Conservation (phyloP, 1,140 invertebrate species). For the Drosophila obscura region DNA sequence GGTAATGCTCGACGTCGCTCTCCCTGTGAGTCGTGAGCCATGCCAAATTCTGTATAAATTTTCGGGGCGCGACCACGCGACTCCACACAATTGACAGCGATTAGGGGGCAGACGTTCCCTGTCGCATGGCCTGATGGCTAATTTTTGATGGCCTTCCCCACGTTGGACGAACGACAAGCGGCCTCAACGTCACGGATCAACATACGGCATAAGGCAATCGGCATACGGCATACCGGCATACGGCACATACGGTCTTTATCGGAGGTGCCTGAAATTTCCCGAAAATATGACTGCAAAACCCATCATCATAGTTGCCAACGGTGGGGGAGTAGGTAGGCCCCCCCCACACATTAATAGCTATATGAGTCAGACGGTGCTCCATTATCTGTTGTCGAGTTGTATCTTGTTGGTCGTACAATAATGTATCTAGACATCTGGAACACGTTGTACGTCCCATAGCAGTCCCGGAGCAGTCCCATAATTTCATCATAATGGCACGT, state of each 20-base stretch:
- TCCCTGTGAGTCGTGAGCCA: conserved; percentile 8
- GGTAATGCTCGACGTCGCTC: conserved; percentile 14
- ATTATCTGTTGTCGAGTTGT: conserved; percentile 33
- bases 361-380: conserved; percentile 23
- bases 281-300: conserved; percentile 40
- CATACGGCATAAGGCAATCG: background rate
- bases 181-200: conserved; percentile 35
- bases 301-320: background rate
- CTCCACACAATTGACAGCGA: background rate
- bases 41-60: conserved; percentile 34
- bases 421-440: conserved; percentile 22
- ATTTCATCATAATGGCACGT: conserved; percentile 47
- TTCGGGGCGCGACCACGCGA: conserved; percentile 26
- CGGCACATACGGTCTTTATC: conserved; percentile 21
- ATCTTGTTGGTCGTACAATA: conserved; percentile 2
- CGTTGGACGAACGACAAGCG: no score
- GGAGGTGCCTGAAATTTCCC: conserved; percentile 40
- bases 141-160: no score
- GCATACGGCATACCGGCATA: background rate
- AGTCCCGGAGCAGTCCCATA: background rate
- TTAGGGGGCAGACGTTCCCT: background rate
- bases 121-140: no score
- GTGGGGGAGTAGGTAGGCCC: background rate
- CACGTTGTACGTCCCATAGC: background rate
- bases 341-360: conserved; percentile 3